Evolutionary conservation across 2,797 vertebrate genomes (phyloP).

Genomic region (Aratinga solstitialis): DNA sequence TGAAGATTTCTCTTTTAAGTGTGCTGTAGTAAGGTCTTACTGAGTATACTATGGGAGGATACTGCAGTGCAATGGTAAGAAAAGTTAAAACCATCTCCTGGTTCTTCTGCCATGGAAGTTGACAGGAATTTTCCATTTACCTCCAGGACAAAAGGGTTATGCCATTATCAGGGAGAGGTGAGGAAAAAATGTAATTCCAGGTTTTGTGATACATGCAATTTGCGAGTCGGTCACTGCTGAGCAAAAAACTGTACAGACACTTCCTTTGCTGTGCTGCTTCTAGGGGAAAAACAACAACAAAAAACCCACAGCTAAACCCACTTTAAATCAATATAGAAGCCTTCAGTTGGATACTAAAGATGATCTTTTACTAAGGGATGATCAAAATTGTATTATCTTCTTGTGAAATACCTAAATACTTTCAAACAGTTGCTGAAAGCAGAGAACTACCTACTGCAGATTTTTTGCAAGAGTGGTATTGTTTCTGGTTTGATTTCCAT

Average conservation of each 20-base stretch:
- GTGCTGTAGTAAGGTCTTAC: neutral
- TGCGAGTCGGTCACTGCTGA: neutral
- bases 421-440: neutral
- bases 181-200: neutral
- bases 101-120: neutral
- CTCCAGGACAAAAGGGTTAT: neutral
- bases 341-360: neutral
- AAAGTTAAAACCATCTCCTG: neutral
- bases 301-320: neutral
- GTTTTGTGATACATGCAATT: neutral
- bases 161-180: neutral
- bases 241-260: neutral
- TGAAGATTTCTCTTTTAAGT: neutral
- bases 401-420: neutral
- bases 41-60: neutral
- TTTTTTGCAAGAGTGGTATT: neutral
- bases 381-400: neutral
- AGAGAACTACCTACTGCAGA: neutral
- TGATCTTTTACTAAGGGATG: neutral
- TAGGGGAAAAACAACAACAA: neutral
- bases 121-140: neutral
- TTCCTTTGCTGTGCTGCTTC: neutral
- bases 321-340: neutral
- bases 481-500: constrained; percentile 19
- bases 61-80: neutral